Percentiles rank a stretch among this genome's conserved stretches.
Evolutionary conservation across 1,140 invertebrate species (phyloP).

Genomic region (Dermatophagoides farinae): DNA sequence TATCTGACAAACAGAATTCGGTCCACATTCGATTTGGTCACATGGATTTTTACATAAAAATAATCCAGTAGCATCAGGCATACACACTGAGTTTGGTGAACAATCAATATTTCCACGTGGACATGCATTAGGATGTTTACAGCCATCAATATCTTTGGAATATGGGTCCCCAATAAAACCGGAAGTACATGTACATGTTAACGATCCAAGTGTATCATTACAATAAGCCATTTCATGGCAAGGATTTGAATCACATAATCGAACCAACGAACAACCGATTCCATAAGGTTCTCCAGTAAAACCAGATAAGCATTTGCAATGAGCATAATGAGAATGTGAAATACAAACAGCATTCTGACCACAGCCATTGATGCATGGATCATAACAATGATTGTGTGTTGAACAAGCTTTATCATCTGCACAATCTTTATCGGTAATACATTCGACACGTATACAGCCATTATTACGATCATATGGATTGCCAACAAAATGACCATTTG

Average conservation of each 20-base stretch:
- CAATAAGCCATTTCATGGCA: conserved; percentile 60
- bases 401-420: conserved; percentile 25
- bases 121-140: conserved; percentile 46
- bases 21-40: conserved; percentile 43
- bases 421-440: conserved; percentile 25
- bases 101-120: conserved; percentile 49
- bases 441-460: conserved; percentile 30
- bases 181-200: conserved; percentile 48
- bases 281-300: conserved; percentile 24
- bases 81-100: conserved; percentile 46
- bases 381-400: conserved; percentile 45
- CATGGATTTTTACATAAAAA: conserved; percentile 62
- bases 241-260: conserved; percentile 45
- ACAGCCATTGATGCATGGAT: conserved; percentile 36
- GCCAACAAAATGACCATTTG: conserved; percentile 49
- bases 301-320: conserved; percentile 51
- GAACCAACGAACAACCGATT: conserved; percentile 28
- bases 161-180: conserved; percentile 57
- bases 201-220: conserved; percentile 37
- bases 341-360: conserved; percentile 69
- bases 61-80: conserved; percentile 38
- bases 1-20: conserved; percentile 47
- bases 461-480: conserved; percentile 44
- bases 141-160: conserved; percentile 28
- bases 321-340: conserved; percentile 48